Base-by-base conservation (phyloP, 2,797 vertebrate species). In the Cyclopterus lumpus region DNA sequence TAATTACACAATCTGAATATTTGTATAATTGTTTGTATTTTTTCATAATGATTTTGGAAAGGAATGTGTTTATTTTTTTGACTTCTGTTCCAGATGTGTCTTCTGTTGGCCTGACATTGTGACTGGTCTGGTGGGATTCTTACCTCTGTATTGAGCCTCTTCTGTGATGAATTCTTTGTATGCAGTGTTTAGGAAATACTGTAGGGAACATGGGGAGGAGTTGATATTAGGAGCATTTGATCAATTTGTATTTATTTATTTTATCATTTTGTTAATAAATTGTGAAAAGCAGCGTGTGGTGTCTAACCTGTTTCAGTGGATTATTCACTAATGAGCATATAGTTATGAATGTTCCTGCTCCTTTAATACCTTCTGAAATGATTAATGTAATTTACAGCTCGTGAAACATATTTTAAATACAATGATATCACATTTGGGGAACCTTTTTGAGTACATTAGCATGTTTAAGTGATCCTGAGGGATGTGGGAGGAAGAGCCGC, bases 231-330 rank as follows among this genome's bases (percentile, higher is more conserved):
- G 93, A 99, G 97, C 97, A 97, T 96, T 97, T 97, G 97, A 99
- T 97, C 96, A 97, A 97, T 98, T 99, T 99, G 97, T 98, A 99
- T 99, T 98, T 99, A 99, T 99, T 98, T 98, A 98, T 98, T 97
- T 98, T 98, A 98, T 97, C 97, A 98, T 98, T 99, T 99, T 99
- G 97, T 97, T 98, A 98, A 99, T 98, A 99, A 99, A 99, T 94
- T 95, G 96, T 96, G 91, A 95, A 96, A 99, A 95, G 86, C 89
- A 94, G 75, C 44, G 4, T 3, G 5, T 4, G n/a, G 40, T 70
- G 12, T 40, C 38, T 28, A 26, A 28, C 26, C 28, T 28, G 28
- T 28, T 26, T 28, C 26, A 28, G n/a, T n/a, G n/a, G n/a, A n/a
- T n/a, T n/a, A 10, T 20, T 20, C 44, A 48, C 8, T 48, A 20